A percentile compares a stretch with the other conserved stretches of the same genome.
Conservation (phyloP, 1,140 invertebrate genomes). For the Rhyzopertha dominica region DNA sequence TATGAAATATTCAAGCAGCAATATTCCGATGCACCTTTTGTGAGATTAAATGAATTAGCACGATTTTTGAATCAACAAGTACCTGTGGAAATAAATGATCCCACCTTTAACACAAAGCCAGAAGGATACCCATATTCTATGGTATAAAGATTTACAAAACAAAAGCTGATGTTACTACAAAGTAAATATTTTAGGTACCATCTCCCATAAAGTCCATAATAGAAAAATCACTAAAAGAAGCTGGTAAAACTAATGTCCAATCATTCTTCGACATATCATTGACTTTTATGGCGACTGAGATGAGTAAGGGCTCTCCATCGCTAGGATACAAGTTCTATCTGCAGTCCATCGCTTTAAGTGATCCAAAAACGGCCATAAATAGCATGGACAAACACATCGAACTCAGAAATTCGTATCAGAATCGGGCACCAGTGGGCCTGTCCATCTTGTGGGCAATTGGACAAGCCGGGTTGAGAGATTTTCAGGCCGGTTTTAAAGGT, state of each 20-base stretch:
- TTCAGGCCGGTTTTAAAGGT: conserved; percentile 69
- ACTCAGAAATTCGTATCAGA: conserved; percentile 72
- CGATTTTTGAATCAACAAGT: conserved; percentile 59
- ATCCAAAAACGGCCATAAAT: conserved; percentile 56
- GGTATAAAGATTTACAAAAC: conserved; percentile 16
- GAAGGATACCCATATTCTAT: conserved; percentile 48
- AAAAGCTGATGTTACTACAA: conserved; percentile 5
- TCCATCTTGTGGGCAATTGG: conserved; percentile 74
- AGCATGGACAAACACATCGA: conserved; percentile 59
- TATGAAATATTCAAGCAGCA: conserved; percentile 51
- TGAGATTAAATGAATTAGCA: conserved; percentile 60
- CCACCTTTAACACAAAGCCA: conserved; percentile 50
- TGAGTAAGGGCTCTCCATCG: conserved; percentile 57
- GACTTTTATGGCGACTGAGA: conserved; percentile 59
- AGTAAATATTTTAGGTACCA: conserved; percentile 47
- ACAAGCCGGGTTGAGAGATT: conserved; percentile 64
- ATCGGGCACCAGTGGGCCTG: conserved; percentile 68
- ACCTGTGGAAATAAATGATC: conserved; percentile 56
- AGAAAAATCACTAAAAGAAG: conserved; percentile 53
- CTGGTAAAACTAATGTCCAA: conserved; percentile 53
- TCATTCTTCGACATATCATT: conserved; percentile 62
- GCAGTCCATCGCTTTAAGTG: conserved; percentile 60
- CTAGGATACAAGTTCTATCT: conserved; percentile 66
- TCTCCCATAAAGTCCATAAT: conserved; percentile 49
- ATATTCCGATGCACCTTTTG: conserved; percentile 57